Evolutionary conservation across 1,140 invertebrate species (phyloP), one percentile per base, ranked within the genome.

Genomic region (Anadara kagoshimensis): DNA sequence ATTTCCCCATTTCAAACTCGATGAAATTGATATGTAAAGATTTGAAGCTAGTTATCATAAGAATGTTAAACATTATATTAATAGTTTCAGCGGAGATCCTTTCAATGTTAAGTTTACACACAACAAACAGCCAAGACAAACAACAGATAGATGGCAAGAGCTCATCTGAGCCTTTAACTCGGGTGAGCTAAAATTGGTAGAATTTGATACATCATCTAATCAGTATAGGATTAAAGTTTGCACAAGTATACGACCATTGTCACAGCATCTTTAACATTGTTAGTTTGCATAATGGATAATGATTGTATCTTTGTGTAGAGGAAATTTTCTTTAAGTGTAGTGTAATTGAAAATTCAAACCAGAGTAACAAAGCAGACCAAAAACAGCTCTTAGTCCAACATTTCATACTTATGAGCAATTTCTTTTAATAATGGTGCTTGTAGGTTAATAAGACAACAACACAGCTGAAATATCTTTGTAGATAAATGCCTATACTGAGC

Each of bases 331-430:
- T 12, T 8, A 47, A 56, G 16, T 10, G 20, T 12, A n/a, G 20
- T 8, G 22, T 56, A 12, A 8, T 56, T 20, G 20, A 24, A 56
- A n/a, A 7, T 64, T 51, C 26, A n/a, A 22, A 20, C 20, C 20
- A 45, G 20, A 47, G n/a, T 64, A 20, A 45, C 45, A 64, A 45
- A 14, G 45, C 24, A 24, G 26, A 11, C 16, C 14, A 24, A 18
- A 22, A 26, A 24, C 41, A 24, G 16, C 53, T 51, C n/a, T n/a
- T n/a, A n/a, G n/a, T n/a, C n/a, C n/a, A n/a, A 65, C 16, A 56
- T 72, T 41, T 73, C 63, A 73, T 73, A 73, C 56, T 78, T 66
- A 70, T 78, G 43, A 54, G 66, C 57, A 69, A 74, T 74, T 61
- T 74, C 64, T 58, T 74, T 74, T 44, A 74, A 53, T 22, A 74